Evolutionary conservation across 2,888 invertebrate species (phyloP).

Genomic region (Mantis religiosa): DNA sequence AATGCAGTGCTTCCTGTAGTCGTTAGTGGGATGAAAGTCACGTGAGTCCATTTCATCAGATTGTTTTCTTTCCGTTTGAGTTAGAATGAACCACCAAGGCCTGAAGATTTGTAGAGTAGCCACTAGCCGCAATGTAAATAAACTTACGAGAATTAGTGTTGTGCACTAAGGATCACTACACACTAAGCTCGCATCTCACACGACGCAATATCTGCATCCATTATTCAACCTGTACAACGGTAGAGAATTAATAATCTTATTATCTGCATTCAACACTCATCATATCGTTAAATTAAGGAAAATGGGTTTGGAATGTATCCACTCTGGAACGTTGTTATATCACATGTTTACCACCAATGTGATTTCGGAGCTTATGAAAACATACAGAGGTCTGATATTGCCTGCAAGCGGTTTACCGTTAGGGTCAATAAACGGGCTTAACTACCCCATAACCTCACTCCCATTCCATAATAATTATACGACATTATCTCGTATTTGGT

Average conservation of each 20-base stretch:
- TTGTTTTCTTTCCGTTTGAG: too few relatives aligned
- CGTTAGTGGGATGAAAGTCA: too few relatives aligned
- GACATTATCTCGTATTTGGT: not conserved
- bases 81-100: too few relatives aligned
- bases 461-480: not conserved
- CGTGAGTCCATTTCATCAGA: too few relatives aligned
- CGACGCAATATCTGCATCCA: not conserved
- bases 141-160: too few relatives aligned
- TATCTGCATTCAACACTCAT: not conserved
- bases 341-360: not conserved
- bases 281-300: not conserved
- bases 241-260: not conserved
- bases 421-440: not conserved
- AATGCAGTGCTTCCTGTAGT: too few relatives aligned
- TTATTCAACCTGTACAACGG: not conserved
- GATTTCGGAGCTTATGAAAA: not conserved
- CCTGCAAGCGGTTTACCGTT: not conserved
- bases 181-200: not conserved
- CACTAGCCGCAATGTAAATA: too few relatives aligned
- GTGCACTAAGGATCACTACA: too few relatives aligned
- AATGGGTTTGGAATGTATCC: not conserved
- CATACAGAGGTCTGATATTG: not conserved
- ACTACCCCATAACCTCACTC: not conserved
- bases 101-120: too few relatives aligned
- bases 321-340: not conserved